Base-by-base conservation (phyloP, 2,797 vertebrate genomes). In the Phoxinus dragarum region DNA sequence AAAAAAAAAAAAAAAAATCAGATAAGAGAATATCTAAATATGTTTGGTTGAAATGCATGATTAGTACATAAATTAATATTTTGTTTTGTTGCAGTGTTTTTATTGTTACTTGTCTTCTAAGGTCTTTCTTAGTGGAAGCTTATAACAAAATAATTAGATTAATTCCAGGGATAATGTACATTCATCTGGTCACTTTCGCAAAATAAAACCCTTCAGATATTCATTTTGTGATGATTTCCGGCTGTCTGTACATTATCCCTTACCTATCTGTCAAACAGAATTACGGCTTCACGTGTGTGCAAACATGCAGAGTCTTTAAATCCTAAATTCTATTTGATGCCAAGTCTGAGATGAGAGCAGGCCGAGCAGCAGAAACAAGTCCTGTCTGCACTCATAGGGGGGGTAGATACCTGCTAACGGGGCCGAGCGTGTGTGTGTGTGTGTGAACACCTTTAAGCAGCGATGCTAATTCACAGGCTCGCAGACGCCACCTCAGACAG, bases 361-460 rank as follows among this genome's bases (percentile, higher is more conserved):
- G 73, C 80, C 79, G 89, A 84, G 77, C 84, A 86, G 40, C 56
- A 84, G 79, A 91, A 84, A 61, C 69, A 81, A 52, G 44, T 68
- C 64, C 34, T 78, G 61, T 86, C 68, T 71, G n/a, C 23, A 76
- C 81, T 88, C 88, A 49, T 82, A 54, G 71, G 84, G 84, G 84
- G 82, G 76, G 81, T 79, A 80, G 14, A 77, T 75, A 77, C 76
- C 82, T 80, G 49, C 59, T 76, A 77, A 66, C 40, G 19, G 64
- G 64, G 23, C 14, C 10, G 4, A 76, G 31, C 4, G 47, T 16
- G 14, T 21, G 38, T 75, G 27, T 44, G 61, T 91, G 73, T 84
- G 71, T 86, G 87, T 81, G 68, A 79, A 69, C 69, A 81, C 82
- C 82, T 67, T 86, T 27, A 85, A 90, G 85, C 84, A 64, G 79